Percentiles rank a stretch among this genome's conserved stretches.
Conservation (phyloP, 2,888 invertebrate genomes). For the Acanthosepion esculentum region DNA sequence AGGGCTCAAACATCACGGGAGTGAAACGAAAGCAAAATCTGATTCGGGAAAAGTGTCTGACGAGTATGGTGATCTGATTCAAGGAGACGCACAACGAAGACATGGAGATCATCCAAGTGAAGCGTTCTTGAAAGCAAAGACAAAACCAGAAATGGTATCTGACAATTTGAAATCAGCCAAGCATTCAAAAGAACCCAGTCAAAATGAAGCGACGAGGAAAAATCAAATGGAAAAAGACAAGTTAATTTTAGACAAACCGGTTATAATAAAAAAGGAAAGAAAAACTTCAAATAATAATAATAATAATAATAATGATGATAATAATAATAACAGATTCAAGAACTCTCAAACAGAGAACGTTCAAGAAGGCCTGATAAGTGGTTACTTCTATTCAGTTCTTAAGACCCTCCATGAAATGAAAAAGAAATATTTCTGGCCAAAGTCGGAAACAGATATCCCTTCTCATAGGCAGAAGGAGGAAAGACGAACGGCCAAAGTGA, state of each 20-base stretch:
- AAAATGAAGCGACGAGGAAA: background rate
- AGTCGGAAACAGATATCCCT: background rate
- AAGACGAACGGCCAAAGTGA: slow-evolving; percentile 44
- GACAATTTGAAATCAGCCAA: background rate
- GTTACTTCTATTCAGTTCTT: slow-evolving; percentile 2
- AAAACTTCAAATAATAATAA: background rate
- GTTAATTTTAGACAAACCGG: background rate
- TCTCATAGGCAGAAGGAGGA: background rate
- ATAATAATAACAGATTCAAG: background rate
- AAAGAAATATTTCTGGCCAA: slow-evolving; percentile 48
- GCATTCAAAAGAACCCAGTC: slow-evolving; percentile 38
- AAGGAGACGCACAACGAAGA: too few species aligned
- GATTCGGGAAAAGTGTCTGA: background rate
- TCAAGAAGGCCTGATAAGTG: slow-evolving; percentile 14
- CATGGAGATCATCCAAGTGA: background rate
- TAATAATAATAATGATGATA: background rate
- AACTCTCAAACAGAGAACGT: background rate
- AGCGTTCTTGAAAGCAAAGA: too few species aligned
- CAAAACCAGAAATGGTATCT: too few species aligned
- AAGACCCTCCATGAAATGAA: slow-evolving; percentile 45
- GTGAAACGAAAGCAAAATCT: background rate
- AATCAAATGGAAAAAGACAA: background rate
- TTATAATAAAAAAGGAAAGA: background rate
- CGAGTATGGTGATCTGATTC: too few species aligned
- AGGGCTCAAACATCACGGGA: slow-evolving; percentile 49